These are phyloP conservation scores for Monochamus alternatus DNA, from an alignment of 2,888 invertebrate genomes.

Conservation along the genomic window DNA sequence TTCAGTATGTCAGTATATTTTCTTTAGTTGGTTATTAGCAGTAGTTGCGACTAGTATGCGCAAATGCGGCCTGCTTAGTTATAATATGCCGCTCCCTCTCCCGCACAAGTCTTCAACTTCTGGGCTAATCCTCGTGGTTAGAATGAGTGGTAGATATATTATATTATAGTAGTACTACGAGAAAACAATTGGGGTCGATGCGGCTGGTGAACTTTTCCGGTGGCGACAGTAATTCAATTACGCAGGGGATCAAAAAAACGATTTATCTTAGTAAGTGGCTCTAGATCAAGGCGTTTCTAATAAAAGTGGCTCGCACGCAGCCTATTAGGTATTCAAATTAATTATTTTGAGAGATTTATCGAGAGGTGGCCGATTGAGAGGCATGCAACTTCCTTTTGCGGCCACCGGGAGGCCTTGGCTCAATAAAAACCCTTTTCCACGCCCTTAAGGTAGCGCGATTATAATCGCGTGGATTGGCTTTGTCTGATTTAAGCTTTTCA, in stretches of 20 bases:
- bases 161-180: too few relatives aligned
- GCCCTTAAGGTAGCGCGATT: constrained; percentile 1
- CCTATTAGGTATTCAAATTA: constrained; percentile 54
- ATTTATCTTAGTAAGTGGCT: constrained; percentile 52
- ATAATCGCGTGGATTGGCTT: too few relatives aligned
- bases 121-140: too few relatives aligned
- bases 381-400: constrained; percentile 41
- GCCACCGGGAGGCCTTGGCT: constrained; percentile 25
- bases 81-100: too few relatives aligned
- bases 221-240: constrained; percentile 44
- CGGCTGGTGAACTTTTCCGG: not conserved
- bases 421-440: constrained; percentile 32
- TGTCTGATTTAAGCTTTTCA: too few relatives aligned
- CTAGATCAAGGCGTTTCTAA: constrained; percentile 53
- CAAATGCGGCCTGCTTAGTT: too few relatives aligned
- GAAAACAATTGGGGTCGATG: too few relatives aligned
- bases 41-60: too few relatives aligned
- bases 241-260: constrained; percentile 39
- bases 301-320: constrained; percentile 51
- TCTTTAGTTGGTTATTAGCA: too few relatives aligned
- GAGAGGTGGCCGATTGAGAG: constrained; percentile 41
- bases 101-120: too few relatives aligned
- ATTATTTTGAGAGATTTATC: constrained; percentile 57
- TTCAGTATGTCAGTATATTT: too few relatives aligned
- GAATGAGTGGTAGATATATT: too few relatives aligned